phyloP scores from a whole-genome alignment of 1,140 invertebrate species.

The Glomeris maerens region DNA sequence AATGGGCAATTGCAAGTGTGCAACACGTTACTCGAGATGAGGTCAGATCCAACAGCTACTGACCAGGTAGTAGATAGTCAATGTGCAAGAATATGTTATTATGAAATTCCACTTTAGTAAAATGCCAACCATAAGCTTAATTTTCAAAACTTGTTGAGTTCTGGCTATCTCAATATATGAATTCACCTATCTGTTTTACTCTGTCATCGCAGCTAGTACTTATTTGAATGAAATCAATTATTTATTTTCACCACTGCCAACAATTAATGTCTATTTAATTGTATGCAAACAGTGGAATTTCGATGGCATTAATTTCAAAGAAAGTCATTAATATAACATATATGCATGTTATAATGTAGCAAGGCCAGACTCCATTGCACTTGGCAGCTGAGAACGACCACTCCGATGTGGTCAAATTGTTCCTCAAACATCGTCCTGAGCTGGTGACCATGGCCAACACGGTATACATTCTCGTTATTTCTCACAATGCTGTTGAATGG shows the following conservation, averaged over 20 bases:
- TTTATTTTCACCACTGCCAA: background rate
- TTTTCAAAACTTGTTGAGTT: conserved; percentile 1
- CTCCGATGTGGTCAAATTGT: conserved; percentile 93
- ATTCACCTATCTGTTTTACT: too few relatives aligned
- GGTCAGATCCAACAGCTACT: conserved; percentile 90
- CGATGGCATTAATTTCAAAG: conserved; percentile 3
- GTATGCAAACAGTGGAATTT: too few relatives aligned
- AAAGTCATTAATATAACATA: conserved; percentile 2
- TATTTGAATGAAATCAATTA: background rate
- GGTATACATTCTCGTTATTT: too few relatives aligned
- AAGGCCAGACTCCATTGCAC: conserved; percentile 77
- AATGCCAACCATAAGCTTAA: background rate
- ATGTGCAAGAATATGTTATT: background rate
- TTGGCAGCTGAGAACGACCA: conserved; percentile 95
- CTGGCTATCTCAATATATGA: too few relatives aligned
- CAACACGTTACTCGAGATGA: conserved; percentile 78
- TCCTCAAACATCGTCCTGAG: conserved; percentile 88
- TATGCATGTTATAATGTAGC: conserved; percentile 23
- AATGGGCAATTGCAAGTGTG: conserved; percentile 91
- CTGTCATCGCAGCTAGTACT: too few relatives aligned
- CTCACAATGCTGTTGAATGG: too few relatives aligned
- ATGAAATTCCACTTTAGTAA: background rate
- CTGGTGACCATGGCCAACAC: conserved; percentile 87
- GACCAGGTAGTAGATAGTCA: conserved; percentile 44
- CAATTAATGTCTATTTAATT: background rate